Conservation (phyloP, 1,140 invertebrate species). For the Plodia interpunctella region DNA sequence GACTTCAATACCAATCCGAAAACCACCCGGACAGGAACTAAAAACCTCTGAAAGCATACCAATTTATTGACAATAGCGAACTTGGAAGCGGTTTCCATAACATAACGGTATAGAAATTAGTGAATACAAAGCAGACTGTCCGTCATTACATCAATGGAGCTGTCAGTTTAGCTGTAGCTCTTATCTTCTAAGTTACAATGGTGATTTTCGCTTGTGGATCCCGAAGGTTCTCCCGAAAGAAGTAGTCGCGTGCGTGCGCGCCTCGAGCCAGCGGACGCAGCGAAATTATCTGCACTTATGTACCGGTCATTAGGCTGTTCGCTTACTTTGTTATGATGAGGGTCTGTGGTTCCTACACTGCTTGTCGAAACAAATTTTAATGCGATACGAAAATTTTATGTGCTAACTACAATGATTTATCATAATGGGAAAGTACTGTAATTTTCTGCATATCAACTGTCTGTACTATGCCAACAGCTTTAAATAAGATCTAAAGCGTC, state of each 20-base stretch:
- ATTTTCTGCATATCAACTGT: too few relatives aligned
- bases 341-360: conserved; percentile 16
- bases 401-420: too few relatives aligned
- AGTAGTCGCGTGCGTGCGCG: conserved; percentile 61
- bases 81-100: conserved; percentile 65
- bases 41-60: conserved; percentile 1
- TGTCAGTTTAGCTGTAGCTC: neutral
- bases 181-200: neutral
- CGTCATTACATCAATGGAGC: conserved; percentile 35
- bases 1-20: neutral
- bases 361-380: neutral
- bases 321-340: conserved; percentile 32
- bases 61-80: conserved; percentile 32
- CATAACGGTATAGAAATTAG: conserved; percentile 64
- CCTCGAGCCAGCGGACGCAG: conserved; percentile 56
- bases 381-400: too few relatives aligned
- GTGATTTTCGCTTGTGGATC: conserved; percentile 22
- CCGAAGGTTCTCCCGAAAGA: conserved; percentile 30
- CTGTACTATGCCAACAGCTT: too few relatives aligned
- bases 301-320: conserved; percentile 39
- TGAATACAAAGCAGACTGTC: conserved; percentile 49
- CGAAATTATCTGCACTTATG: conserved; percentile 62
- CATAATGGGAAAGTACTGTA: too few relatives aligned
- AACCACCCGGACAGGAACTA: neutral
- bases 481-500: too few relatives aligned